A percentile compares a stretch with the other conserved stretches of the same genome.
Evolutionary conservation across 2,888 invertebrate species (phyloP).

Genomic region (Mythimna ferrago): DNA sequence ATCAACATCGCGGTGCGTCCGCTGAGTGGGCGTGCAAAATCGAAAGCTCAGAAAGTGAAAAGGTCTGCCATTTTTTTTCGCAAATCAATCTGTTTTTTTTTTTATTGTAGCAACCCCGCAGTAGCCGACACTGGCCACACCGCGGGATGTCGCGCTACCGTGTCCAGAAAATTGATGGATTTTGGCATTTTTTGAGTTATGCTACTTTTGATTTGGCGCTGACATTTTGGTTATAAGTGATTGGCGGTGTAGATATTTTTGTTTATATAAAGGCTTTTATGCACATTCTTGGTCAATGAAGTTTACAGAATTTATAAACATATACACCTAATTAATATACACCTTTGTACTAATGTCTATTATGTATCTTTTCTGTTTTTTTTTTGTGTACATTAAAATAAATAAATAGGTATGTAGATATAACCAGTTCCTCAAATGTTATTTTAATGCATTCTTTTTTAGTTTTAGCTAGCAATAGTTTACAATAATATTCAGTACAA

Average conservation of each 20-base stretch:
- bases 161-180: slow-evolving; percentile 74
- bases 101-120: slow-evolving; percentile 60
- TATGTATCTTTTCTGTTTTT: neutral
- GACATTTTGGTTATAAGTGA: slow-evolving; percentile 28
- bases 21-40: slow-evolving; percentile 86
- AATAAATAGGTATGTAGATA: no score
- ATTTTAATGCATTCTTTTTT: neutral
- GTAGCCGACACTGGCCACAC: slow-evolving; percentile 74
- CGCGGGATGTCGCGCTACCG: slow-evolving; percentile 82
- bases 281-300: neutral
- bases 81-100: slow-evolving; percentile 81
- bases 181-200: slow-evolving; percentile 72
- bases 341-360: no score
- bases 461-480: neutral
- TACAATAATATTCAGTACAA: no score
- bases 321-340: no score
- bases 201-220: slow-evolving; percentile 47
- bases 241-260: slow-evolving; percentile 6
- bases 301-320: no score
- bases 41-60: slow-evolving; percentile 79
- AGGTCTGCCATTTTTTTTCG: slow-evolving; percentile 76
- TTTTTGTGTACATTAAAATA: no score
- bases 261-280: neutral
- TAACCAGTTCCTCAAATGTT: neutral
- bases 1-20: slow-evolving; percentile 45